Evolutionary conservation across 2,888 invertebrate species (phyloP), one percentile per base, ranked within the genome.

Genomic region (Trichopoda pennipes): DNA sequence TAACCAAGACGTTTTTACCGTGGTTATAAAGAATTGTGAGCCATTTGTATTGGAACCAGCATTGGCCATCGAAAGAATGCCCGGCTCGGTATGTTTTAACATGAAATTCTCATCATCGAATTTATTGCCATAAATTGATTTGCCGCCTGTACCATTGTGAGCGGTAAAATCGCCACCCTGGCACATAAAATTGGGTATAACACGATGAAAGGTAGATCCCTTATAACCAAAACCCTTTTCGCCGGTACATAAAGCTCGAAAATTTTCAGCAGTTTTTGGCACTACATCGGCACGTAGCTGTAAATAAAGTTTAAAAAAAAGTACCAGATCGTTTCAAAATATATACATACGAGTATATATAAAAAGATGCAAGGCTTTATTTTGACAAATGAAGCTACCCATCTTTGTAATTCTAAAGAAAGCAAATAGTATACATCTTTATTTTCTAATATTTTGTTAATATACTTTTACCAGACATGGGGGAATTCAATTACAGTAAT

Each of bases 131-230:
- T 98, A 99, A 92, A 99, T 99, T 85, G 98, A 98, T 92, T 97
- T 97, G 85, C 98, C 98, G 79, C 97, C 97, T 87, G 96, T 96
- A 92, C 98, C 98, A 91, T 96, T 96, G 94, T 98, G 95, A 91
- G 96, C 95, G 86, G 97, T 98, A 90, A 98, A 98, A 90, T 98
- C 98, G 84, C 98, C 96, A 63, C 97, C 98, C 93, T 98, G 98
- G 92, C 97, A 96, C 98, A 98, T 98, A 93, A 98, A 98, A 92
- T 97, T 96, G 85, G 98, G 98, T 91, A 98, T 98, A 86, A 98
- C 95, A 85, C 98, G 95, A 92, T 98, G 98, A 94, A 98, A 98
- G 85, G 94, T 95, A 90, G 96, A 96, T 86, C 95, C 95, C 92
- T 96, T 96, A 93, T 95, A 98, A 58, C 98, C 98, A 88, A 96